Evolutionary conservation across 2,113 vertebrate species (phyloP), one percentile per base, ranked within the genome.

Genomic region (Chrysemys picta): DNA sequence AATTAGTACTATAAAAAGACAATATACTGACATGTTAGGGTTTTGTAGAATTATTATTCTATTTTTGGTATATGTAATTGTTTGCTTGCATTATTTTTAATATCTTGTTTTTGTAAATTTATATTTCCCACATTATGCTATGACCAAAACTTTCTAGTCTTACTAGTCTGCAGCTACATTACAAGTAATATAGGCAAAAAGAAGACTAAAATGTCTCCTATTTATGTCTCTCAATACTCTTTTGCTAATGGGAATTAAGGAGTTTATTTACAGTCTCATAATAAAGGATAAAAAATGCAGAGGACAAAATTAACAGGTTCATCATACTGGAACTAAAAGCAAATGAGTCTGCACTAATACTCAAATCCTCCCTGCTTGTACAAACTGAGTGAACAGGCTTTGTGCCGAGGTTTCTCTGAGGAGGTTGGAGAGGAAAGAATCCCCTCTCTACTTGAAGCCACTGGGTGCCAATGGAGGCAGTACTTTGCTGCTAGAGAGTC

Each of bases 361-460:
- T 91, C 82, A 87, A 87, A 90, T 84, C 80, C 42, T 93, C 83
- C 53, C 59, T 93, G 59, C 45, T 86, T 31, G 29, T 89, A 93
- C 83, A 96, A 91, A 93, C 93, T 89, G 93, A 92, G 96, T 80
- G 88, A 93, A 52, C 84, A 96, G 96, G 93, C 65, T 82, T 93
- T 80, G 78, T 75, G 94, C 90, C 95, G 92, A 96, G 91, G 91
- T 96, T 93, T 96, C 96, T 94, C 80, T 95, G 76, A 92, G 95
- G 82, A 94, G 97, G 95, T 76, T 93, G 93, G 84, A 96, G 84
- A 94, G 96, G 93, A 96, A 97, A 93, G 95, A 97, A 97, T 96
- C 94, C 94, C 93, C 81, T 96, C 96, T 95, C 92, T 94, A 95
- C 96, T 93, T 95, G 88, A 93, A 94, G 91, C 81, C 87, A 80